phyloP scores from a whole-genome alignment of 2,797 vertebrate genomes.

The Melanotaenia boesemani region DNA sequence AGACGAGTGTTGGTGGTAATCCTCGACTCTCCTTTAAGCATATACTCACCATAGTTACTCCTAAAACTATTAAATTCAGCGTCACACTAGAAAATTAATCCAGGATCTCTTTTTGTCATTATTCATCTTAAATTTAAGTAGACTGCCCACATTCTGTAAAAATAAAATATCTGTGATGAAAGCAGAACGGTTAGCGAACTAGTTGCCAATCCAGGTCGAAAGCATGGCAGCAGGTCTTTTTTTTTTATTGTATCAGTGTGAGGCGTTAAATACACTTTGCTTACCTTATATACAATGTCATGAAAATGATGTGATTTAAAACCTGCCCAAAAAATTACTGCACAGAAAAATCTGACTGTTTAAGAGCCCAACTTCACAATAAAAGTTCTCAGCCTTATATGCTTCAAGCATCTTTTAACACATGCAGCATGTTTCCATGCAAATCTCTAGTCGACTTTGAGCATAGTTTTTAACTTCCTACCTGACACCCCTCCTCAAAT shows the following conservation, averaged over 20 bases:
- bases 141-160: neutral
- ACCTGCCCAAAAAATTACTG: neutral
- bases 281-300: too few relatives aligned
- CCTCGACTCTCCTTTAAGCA: neutral
- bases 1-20: too few relatives aligned
- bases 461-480: neutral
- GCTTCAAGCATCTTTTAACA: neutral
- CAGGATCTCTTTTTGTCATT: too few relatives aligned
- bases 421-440: neutral
- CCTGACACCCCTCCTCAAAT: neutral
- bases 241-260: too few relatives aligned
- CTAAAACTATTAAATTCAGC: neutral
- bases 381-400: neutral
- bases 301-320: neutral
- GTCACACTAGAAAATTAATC: neutral
- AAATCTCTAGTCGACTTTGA: neutral
- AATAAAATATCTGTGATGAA: neutral
- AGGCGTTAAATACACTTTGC: too few relatives aligned
- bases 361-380: too few relatives aligned
- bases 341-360: neutral
- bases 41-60: neutral
- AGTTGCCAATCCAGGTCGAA: neutral
- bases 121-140: too few relatives aligned
- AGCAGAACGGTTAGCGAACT: neutral
- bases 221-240: too few relatives aligned